phyloP scores from a whole-genome alignment of 2,888 invertebrate genomes.

The Lordiphosa fenestrarum region DNA sequence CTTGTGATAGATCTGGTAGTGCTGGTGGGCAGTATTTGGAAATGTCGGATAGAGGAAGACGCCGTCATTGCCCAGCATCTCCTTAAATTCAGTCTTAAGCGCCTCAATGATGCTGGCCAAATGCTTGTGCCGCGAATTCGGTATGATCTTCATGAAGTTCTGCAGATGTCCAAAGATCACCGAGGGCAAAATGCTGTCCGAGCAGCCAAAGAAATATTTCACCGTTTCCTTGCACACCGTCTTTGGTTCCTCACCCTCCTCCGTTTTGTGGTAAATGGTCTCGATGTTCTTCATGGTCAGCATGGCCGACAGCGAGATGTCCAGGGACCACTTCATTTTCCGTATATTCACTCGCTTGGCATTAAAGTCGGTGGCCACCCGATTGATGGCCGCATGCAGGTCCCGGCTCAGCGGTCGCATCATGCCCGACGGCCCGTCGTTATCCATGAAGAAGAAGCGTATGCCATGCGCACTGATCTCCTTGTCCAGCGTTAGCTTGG shows the following conservation, averaged over 20 bases:
- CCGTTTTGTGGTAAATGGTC: slow-evolving; percentile 85
- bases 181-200: slow-evolving; percentile 82
- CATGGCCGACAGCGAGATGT: slow-evolving; percentile 83
- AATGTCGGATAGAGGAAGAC: slow-evolving; percentile 84
- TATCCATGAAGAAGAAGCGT: slow-evolving; percentile 90
- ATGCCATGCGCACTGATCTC: slow-evolving; percentile 83
- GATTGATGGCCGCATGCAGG: slow-evolving; percentile 78
- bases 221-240: slow-evolving; percentile 85
- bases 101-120: slow-evolving; percentile 82
- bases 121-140: slow-evolving; percentile 82
- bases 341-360: slow-evolving; percentile 83
- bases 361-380: slow-evolving; percentile 79
- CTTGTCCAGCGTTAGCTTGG: slow-evolving; percentile 81
- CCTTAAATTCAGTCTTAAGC: slow-evolving; percentile 83
- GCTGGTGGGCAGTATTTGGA: slow-evolving; percentile 83
- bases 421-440: slow-evolving; percentile 86
- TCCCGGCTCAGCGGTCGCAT: slow-evolving; percentile 80
- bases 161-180: slow-evolving; percentile 83
- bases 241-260: slow-evolving; percentile 83
- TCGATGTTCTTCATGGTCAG: slow-evolving; percentile 84
- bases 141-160: slow-evolving; percentile 83
- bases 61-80: slow-evolving; percentile 83
- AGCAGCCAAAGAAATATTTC: slow-evolving; percentile 81
- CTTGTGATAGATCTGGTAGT: slow-evolving; percentile 83
- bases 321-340: slow-evolving; percentile 84